Evolutionary conservation across 2,888 invertebrate species (phyloP).

Genomic region (Tenthredo notha): DNA sequence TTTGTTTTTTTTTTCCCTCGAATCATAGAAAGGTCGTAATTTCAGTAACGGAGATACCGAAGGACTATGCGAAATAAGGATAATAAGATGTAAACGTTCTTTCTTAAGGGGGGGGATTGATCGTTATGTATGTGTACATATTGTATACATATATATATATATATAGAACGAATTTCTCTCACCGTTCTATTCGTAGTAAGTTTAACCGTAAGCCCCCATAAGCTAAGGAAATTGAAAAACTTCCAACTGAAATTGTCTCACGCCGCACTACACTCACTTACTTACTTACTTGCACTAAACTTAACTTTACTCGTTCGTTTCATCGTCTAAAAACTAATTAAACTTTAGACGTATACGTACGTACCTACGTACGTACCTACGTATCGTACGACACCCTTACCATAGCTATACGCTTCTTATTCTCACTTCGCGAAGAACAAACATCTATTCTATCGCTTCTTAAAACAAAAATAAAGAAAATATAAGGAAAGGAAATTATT

Average conservation of each 20-base stretch:
- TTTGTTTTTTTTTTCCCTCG: too few species aligned
- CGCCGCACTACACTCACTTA: slow-evolving; percentile 61
- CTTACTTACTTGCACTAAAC: slow-evolving; percentile 66
- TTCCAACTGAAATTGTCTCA: slow-evolving; percentile 74
- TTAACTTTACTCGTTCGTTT: slow-evolving; percentile 63
- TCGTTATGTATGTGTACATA: too few species aligned
- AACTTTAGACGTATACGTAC: slow-evolving; percentile 75
- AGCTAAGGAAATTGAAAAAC: slow-evolving; percentile 77
- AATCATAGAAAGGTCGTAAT: too few species aligned
- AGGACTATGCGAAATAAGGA: too few species aligned
- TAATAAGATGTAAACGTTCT: too few species aligned
- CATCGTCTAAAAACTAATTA: slow-evolving; percentile 77
- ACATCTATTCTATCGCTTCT: background rate
- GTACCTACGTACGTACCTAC: too few species aligned
- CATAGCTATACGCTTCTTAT: slow-evolving; percentile 11
- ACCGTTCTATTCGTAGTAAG: slow-evolving; percentile 12
- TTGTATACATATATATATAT: too few species aligned
- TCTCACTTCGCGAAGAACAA: slow-evolving; percentile 38
- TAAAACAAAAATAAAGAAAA: too few species aligned
- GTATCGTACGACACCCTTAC: too few species aligned
- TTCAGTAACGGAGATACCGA: too few species aligned
- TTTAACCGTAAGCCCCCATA: slow-evolving; percentile 62
- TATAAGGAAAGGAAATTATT: background rate
- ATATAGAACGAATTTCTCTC: too few species aligned
- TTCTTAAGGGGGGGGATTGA: too few species aligned